Evolutionary conservation across 2,888 invertebrate species (phyloP).

Genomic region (Micropterix aruncella): DNA sequence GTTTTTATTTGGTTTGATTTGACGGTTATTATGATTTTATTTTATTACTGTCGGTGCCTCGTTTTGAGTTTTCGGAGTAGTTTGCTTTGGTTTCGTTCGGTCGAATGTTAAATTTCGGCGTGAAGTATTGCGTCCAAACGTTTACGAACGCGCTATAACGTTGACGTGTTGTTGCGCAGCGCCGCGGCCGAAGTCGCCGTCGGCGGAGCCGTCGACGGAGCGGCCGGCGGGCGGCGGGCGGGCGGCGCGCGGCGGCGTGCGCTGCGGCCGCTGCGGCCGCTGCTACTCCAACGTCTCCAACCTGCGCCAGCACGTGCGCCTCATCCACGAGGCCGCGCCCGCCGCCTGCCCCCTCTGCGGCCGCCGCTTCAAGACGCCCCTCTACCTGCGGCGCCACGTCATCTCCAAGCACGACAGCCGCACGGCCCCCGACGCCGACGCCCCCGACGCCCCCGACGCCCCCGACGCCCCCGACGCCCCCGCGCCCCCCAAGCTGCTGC

Average conservation of each 20-base stretch:
- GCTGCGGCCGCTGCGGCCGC: conserved; percentile 54
- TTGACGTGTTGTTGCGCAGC: conserved; percentile 9
- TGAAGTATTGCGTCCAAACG: conserved; percentile 1
- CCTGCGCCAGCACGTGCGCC: conserved; percentile 60
- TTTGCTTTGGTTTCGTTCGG: neutral
- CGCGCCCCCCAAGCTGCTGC: conserved; percentile 18
- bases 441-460: conserved; percentile 5
- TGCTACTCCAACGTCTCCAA: conserved; percentile 60
- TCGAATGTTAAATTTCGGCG: neutral
- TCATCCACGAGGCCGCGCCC: conserved; percentile 58
- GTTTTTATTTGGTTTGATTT: neutral
- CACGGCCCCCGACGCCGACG: conserved; percentile 21
- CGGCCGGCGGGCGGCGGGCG: conserved; percentile 17
- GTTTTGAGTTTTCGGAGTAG: neutral
- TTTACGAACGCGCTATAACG: conserved; percentile 9
- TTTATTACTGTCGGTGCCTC: neutral
- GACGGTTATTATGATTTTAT: neutral
- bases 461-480: conserved; percentile 3
- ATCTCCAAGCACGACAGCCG: conserved; percentile 46
- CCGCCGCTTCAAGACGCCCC: conserved; percentile 61
- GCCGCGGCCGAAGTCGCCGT: conserved; percentile 1
- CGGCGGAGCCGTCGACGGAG: conserved; percentile 5
- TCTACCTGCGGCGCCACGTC: conserved; percentile 62
- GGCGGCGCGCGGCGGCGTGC: conserved; percentile 25
- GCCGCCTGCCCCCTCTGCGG: conserved; percentile 55